Conservation (phyloP, 2,113 vertebrate genomes). For the Austrofundulus limnaeus region DNA sequence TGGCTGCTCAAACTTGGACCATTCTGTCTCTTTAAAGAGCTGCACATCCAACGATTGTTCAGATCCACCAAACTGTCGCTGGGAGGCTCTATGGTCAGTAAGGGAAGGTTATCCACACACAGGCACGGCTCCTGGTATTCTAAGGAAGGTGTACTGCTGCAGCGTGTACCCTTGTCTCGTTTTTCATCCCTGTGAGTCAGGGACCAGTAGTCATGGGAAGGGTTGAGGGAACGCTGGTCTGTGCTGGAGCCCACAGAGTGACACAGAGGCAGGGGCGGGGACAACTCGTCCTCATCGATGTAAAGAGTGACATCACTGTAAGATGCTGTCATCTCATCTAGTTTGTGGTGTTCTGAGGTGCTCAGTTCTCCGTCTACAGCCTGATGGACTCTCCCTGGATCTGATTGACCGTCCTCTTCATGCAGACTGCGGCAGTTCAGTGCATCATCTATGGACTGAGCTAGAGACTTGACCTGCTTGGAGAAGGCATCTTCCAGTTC, state of each 20-base stretch:
- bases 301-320: slow-evolving; percentile 97
- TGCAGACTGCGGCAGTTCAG: slow-evolving; percentile 94
- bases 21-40: slow-evolving; percentile 88
- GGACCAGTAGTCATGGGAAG: slow-evolving; percentile 92
- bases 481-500: slow-evolving; percentile 97
- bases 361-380: slow-evolving; percentile 80
- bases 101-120: slow-evolving; percentile 87
- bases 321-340: slow-evolving; percentile 93
- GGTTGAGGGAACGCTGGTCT: slow-evolving; percentile 84
- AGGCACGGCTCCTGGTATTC: slow-evolving; percentile 89
- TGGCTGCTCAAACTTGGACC: slow-evolving; percentile 83
- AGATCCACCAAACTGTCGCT: slow-evolving; percentile 95
- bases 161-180: slow-evolving; percentile 89
- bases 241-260: slow-evolving; percentile 88
- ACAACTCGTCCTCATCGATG: slow-evolving; percentile 95
- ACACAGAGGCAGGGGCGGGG: slow-evolving; percentile 86
- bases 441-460: slow-evolving; percentile 95
- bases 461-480: slow-evolving; percentile 94
- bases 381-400: slow-evolving; percentile 68
- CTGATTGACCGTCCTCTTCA: slow-evolving; percentile 82
- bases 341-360: slow-evolving; percentile 82
- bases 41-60: slow-evolving; percentile 91
- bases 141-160: slow-evolving; percentile 90
- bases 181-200: slow-evolving; percentile 91
- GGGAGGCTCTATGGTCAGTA: slow-evolving; percentile 94